Base-by-base conservation (phyloP, 2,797 vertebrate species). In the Hyperoplus immaculatus region DNA sequence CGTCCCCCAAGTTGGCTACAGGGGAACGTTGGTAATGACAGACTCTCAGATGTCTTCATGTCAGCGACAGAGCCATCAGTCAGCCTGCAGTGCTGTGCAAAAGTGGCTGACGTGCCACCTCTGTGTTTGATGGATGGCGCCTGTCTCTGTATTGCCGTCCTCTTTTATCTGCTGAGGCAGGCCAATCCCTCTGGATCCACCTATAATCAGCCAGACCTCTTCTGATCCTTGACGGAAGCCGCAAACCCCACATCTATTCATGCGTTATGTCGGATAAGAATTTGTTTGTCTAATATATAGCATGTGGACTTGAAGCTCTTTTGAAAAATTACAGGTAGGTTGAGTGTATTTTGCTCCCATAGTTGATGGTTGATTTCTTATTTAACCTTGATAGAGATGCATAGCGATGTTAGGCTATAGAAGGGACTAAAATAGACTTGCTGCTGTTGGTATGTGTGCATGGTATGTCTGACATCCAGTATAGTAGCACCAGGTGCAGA, bases 351-450 rank as follows among this genome's bases (percentile, higher is more conserved):
- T 73, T 61, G 76, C n/a, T 49, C 12, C 11, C 1, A 1, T 75
- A 89, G 83, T 81, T 85, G 78, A 92, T 87, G 69, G 81, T 91
- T 90, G 88, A 94, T 94, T 90, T 91, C 87, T 91, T 93, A 89
- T 90, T 93, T 93, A 93, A 93, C 93, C 93, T 95, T 93, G 93
- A 93, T 78, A 77, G 80, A 89, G 87, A 86, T 65, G 72, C 62
- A 62, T 14, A 49, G 79, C 67, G 39, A 64, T 43, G 47, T 16
- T 61, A 59, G 74, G 63, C 58, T 29, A 29, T 29, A 41, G 53
- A 80, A 73, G 59, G 62, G 50, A 70, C 81, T 68, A 69, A 79
- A 85, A 90, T 75, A 80, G 77, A 84, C 77, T 75, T 60, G 58
- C 47, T 77, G 71, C 57, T 78, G 70, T 50, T 82, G 67, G 61